Evolutionary conservation across 2,888 invertebrate species (phyloP), one percentile per base, ranked within the genome.

Genomic region (Chydorus sphaericus): DNA sequence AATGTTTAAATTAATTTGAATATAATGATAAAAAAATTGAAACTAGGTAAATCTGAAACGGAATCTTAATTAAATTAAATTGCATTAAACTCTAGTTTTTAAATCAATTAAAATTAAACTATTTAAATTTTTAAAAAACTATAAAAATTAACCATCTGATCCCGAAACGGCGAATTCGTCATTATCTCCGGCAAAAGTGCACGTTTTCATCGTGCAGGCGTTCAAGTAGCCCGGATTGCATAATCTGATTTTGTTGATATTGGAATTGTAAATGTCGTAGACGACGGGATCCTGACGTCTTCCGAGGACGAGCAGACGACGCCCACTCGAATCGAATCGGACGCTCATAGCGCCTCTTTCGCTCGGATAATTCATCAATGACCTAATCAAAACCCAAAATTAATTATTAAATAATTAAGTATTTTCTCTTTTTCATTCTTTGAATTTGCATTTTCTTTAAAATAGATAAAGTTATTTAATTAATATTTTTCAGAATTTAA

Each of bases 141-240:
- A n/a, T n/a, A n/a, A n/a, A n/a, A n/a, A n/a, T 68, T 93, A 94
- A 69, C 94, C 91, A 70, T 96, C 96, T 0, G 93, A 93, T 0
- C 96, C 96, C 2, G 92, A 92, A 31, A 94, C 69, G 52, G 96
- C 80, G 66, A 82, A 90, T 73, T 92, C 82, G 65, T 94, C 93
- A 31, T 80, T 77, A 39, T 85, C 83, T 0, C 94, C 94, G 16
- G 90, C 92, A 71, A 94, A 96, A 60, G 84, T 85, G 66, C 93
- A 91, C 60, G 91, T 92, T 72, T 96, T 96, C 90, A 96, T 92
- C 0, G 96, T 96, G 67, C 93, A 94, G 0, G 89, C 89, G 70
- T 94, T 94, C 66, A 89, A 90, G 69, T 94, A 96, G 60, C 88
- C 87, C 50, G 82, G 80, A 68, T 92, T 88, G 68, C 90, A 87